Evolutionary conservation across 2,113 vertebrate species (phyloP).

Genomic region (Hepsetus odoe): DNA sequence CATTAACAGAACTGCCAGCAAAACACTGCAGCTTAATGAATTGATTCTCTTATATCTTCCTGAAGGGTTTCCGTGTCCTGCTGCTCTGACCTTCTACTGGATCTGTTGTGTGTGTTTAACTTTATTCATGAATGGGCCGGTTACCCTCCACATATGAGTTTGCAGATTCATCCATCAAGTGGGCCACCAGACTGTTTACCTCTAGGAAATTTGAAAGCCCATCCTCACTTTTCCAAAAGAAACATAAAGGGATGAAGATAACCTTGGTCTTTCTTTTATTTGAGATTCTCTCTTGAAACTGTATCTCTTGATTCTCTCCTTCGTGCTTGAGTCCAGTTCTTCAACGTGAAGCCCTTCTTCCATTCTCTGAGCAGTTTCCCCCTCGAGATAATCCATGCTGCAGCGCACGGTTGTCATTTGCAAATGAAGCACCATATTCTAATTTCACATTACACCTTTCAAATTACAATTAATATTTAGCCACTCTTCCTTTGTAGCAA

Average conservation of each 20-base stretch:
- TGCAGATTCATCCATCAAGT: background rate
- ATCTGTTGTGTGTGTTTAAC: no score
- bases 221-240: background rate
- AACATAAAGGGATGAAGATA: background rate
- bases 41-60: background rate
- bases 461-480: slow-evolving; percentile 2
- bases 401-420: background rate
- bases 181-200: background rate
- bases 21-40: background rate
- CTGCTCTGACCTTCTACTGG: no score
- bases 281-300: background rate
- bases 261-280: background rate
- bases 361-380: background rate
- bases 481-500: background rate
- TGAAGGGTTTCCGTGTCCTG: background rate
- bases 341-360: background rate
- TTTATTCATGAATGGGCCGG: no score
- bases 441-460: background rate
- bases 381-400: background rate
- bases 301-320: background rate
- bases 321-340: background rate
- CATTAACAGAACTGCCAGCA: background rate
- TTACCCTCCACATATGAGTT: background rate
- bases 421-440: background rate
- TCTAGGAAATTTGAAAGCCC: background rate